Base-by-base conservation (phyloP, 2,797 vertebrate genomes). In the Moxostoma hubbsi region DNA sequence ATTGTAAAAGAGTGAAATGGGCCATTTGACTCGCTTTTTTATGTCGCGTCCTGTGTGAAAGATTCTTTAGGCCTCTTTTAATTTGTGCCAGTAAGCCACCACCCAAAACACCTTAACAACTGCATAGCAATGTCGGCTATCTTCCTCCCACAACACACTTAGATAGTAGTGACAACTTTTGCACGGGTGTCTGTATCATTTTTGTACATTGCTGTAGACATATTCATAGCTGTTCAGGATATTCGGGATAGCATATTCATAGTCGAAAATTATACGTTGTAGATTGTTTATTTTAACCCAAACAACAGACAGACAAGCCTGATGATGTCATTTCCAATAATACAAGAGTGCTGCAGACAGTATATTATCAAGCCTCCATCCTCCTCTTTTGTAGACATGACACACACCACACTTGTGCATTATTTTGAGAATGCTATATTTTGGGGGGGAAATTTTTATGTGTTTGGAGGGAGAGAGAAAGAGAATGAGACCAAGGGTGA, bases 241-340 rank as follows among this genome's bases (percentile, higher is more conserved):
- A 24, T 24, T 24, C 24, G 3, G 24, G 24, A 24, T 24, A 24
- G 24, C 24, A 24, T 24, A 24, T 24, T 24, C 24, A 24, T 36
- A 15, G 9, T 77, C 0, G 13, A 47, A 45, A 77, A 77, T 77
- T 61, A 77, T 69, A 69, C 47, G 53, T 62, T 61, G 24, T 59
- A 61, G 66, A 77, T 69, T 50, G 57, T 58, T 62, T 10, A 46
- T 59, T 59, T 77, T 69, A 69, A 77, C 24, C 65, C n/a, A 77
- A 59, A 69, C 74, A 69, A 51, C 55, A 77, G 59, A 12, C 59
- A 43, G 24, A 36, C 5, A 62, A 43, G 57, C 6, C 65, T 15
- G 59, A 36, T 36, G 36, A 77, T 69, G 55, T 77, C 3, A 59
- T 69, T 77, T 51, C 55, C 65, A 76, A 77, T 69, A 77, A 77